These are phyloP conservation scores for Lasiurus cinereus DNA, from an alignment of 2,113 vertebrate genomes.

Conservation along the genomic window DNA sequence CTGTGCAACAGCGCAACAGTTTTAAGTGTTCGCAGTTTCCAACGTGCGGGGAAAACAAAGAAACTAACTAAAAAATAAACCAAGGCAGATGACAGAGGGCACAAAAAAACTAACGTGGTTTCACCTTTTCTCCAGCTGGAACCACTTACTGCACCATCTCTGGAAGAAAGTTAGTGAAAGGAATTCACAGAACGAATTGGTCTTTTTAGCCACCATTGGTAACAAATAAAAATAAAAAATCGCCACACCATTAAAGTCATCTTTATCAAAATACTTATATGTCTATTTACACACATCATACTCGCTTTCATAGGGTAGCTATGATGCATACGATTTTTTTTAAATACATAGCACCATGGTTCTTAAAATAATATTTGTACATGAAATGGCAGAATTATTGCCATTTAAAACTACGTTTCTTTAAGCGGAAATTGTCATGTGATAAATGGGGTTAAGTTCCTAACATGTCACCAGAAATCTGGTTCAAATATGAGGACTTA, in stretches of 20 bases:
- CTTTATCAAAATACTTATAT: conserved; percentile 39
- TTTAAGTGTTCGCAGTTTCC: conserved; percentile 49
- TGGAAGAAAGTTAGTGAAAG: background rate
- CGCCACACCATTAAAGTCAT: background rate
- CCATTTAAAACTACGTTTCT: background rate
- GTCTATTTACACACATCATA: background rate
- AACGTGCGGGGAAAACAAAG: conserved; percentile 46
- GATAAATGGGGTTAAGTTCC: background rate
- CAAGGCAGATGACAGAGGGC: background rate
- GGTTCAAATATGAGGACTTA: background rate
- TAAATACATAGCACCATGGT: background rate
- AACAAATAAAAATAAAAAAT: background rate
- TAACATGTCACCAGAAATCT: background rate
- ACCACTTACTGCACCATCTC: background rate
- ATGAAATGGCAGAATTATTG: background rate
- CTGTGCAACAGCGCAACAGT: background rate
- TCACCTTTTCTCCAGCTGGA: background rate
- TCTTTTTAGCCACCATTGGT: background rate
- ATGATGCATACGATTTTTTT: background rate
- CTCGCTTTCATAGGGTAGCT: background rate
- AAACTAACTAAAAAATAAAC: background rate
- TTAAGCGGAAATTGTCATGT: background rate
- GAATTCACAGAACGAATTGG: background rate
- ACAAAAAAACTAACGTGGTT: background rate
- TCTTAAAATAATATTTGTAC: background rate